Evolutionary conservation across 2,888 invertebrate species (phyloP).

Genomic region (Hoplodrina ambigua): DNA sequence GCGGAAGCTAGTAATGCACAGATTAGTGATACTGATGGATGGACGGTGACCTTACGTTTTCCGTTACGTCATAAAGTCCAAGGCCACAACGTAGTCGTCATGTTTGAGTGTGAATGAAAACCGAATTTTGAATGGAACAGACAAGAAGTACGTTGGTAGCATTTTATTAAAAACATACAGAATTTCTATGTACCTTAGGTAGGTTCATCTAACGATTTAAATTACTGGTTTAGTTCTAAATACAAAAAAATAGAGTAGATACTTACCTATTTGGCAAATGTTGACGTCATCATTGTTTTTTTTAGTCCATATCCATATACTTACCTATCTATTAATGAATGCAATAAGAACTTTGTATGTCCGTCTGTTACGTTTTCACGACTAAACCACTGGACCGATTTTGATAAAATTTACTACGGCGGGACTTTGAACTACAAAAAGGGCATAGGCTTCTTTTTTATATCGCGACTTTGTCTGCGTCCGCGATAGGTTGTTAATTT

Average conservation of each 20-base stretch:
- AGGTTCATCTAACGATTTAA: constrained; percentile 9
- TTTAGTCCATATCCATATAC: not conserved
- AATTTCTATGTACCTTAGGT: too few relatives aligned
- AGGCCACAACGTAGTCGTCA: constrained; percentile 7
- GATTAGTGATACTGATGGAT: constrained; percentile 2
- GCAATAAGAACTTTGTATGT: too few relatives aligned
- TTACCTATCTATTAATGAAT: too few relatives aligned
- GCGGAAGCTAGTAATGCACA: not conserved
- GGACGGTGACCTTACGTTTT: constrained; percentile 24
- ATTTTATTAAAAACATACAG: not conserved
- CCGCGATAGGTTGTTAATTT: not conserved
- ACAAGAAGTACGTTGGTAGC: not conserved
- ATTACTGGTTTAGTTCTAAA: not conserved
- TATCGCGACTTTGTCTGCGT: too few relatives aligned
- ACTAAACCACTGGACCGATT: too few relatives aligned
- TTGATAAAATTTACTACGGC: too few relatives aligned
- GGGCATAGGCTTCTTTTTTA: too few relatives aligned
- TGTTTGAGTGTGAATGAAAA: constrained; percentile 33
- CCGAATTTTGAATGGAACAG: constrained; percentile 27
- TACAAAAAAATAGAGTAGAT: too few relatives aligned
- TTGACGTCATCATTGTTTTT: constrained; percentile 13
- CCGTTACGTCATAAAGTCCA: constrained; percentile 33
- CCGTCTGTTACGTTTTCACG: too few relatives aligned
- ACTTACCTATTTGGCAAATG: not conserved
- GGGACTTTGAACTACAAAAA: too few relatives aligned